Base-by-base conservation (phyloP, 2,888 invertebrate species). In the Hoplodrina blanda region DNA sequence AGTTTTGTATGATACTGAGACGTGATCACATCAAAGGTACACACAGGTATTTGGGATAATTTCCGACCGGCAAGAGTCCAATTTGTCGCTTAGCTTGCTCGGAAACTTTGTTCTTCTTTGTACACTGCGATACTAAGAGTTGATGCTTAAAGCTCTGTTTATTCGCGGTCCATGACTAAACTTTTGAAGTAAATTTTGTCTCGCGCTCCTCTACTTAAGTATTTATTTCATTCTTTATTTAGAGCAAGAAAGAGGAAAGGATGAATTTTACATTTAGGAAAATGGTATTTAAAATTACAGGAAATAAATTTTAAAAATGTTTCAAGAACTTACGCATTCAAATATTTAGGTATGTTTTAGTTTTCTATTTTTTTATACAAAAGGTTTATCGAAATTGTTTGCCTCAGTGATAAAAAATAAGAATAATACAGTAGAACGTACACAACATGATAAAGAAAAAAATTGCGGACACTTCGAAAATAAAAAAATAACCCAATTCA, bases 111-210 rank as follows among this genome's bases (percentile, higher is more conserved):
- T 78, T 77, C 50, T 67, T 65, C 83, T 82, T 77, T 74, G 82
- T 70, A 56, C 74, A 56, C 49, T 69, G 73, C 50, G 71, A 67
- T 77, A 62, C 73, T 72, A 70, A 80, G 83, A 65, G 76, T 73
- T 67, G 84, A 78, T 86, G 84, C 82, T 87, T 88, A 25, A 85
- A 88, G 82, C 83, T 80, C 78, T 86, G 87, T 87, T 89, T 89
- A 83, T 85, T 77, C 78, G 82, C 69, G 85, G 86, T 85, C 88
- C 87, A 88, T 84, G 88, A 84, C 82, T 63, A 85, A 91, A 90
- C 81, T 89, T 90, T 81, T 72, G 66, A 69, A 85, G 86, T 88
- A 85, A 88, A 88, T 88, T 87, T 84, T 85, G 73, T 84, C 70
- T 78, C 81, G 77, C 62, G 69, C 75, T 72, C 81, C 76, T 66